phyloP scores from a whole-genome alignment of 2,888 invertebrate species.

The Erynnis tages region DNA sequence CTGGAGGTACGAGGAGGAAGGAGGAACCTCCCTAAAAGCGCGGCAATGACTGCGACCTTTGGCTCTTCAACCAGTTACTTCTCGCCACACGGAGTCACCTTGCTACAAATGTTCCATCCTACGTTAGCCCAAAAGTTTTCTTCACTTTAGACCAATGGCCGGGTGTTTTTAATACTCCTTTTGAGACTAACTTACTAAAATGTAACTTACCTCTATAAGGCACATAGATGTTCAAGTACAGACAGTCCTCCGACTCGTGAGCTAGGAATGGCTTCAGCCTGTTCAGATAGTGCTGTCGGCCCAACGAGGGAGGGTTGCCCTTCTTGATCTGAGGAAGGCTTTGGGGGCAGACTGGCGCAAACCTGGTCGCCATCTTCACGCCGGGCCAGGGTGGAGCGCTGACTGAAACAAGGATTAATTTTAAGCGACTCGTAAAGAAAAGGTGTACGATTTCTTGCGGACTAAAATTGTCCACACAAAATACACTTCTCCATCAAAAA shows the following conservation, averaged over 20 bases:
- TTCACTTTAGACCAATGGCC: too few relatives aligned
- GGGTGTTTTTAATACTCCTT: too few relatives aligned
- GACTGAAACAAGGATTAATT: constrained; percentile 62
- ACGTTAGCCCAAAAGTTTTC: too few relatives aligned
- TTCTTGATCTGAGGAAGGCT: constrained; percentile 85
- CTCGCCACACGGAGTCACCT: too few relatives aligned
- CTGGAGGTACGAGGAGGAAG: too few relatives aligned
- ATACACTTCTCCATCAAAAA: too few relatives aligned
- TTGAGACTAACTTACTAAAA: too few relatives aligned
- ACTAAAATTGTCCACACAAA: too few relatives aligned
- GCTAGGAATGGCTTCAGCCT: constrained; percentile 86
- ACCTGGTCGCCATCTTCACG: constrained; percentile 84
- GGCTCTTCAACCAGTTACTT: too few relatives aligned
- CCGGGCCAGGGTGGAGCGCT: constrained; percentile 91
- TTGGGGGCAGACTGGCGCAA: constrained; percentile 94
- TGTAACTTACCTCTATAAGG: constrained; percentile 92
- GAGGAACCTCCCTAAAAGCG: too few relatives aligned
- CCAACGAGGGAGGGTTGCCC: constrained; percentile 82
- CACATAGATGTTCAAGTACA: constrained; percentile 95
- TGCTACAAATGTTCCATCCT: too few relatives aligned
- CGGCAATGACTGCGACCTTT: too few relatives aligned
- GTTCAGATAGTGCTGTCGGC: constrained; percentile 86
- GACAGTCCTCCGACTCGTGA: constrained; percentile 91
- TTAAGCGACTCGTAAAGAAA: not conserved
- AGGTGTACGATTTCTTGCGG: not conserved